A percentile compares a stretch with the other conserved stretches of the same genome.
Evolutionary conservation across 2,888 invertebrate species (phyloP).

Genomic region (Colletes collaris): DNA sequence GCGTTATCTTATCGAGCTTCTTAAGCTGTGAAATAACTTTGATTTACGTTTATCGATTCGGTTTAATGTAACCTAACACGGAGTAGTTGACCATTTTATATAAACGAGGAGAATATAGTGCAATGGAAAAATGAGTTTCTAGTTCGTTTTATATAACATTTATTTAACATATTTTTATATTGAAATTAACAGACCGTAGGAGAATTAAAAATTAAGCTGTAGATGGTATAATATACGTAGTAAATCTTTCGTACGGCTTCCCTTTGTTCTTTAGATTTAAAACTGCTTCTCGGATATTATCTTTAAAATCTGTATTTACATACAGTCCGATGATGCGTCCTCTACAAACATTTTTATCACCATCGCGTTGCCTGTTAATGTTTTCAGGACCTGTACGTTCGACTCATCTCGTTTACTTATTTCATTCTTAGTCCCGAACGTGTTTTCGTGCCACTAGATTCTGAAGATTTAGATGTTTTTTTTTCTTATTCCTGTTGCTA

Average conservation of each 20-base stretch:
- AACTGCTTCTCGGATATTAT: constrained; percentile 23
- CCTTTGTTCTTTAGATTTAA: constrained; percentile 21
- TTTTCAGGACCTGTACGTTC: constrained; percentile 19
- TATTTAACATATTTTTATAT: no score
- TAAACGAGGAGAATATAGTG: no score
- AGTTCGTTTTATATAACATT: no score
- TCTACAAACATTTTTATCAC: constrained; percentile 50
- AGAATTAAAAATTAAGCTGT: no score
- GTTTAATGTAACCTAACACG: no score
- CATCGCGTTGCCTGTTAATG: constrained; percentile 43
- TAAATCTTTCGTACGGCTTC: not conserved
- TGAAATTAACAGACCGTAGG: no score
- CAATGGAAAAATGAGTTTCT: no score
- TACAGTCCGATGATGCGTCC: constrained; percentile 45
- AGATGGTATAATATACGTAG: not conserved
- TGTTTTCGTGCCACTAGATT: not conserved
- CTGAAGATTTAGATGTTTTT: not conserved
- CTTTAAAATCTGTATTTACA: constrained; percentile 49
- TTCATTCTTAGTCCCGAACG: constrained; percentile 3
- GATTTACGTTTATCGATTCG: no score
- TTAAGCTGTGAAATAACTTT: no score
- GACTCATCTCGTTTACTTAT: constrained; percentile 27
- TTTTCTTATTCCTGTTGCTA: no score
- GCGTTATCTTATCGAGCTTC: no score
- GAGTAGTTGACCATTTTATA: no score